Evolutionary conservation across 2,797 vertebrate genomes (phyloP), one percentile per base, ranked within the genome.

Genomic region (Epinephelus awoara): DNA sequence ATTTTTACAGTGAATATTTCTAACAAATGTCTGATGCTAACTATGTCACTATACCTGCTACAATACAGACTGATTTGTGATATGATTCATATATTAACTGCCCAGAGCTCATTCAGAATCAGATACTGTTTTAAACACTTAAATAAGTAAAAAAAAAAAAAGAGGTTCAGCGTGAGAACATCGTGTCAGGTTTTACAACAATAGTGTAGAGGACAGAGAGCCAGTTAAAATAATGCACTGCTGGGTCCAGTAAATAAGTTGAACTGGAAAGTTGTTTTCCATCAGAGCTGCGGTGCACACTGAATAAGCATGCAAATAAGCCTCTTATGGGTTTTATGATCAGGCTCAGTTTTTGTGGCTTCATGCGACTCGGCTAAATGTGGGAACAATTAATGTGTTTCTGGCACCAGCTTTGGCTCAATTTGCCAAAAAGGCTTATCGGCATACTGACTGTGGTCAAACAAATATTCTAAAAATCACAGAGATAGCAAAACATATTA

Each of bases 371-470:
- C 78, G 82, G 81, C 75, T 88, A 91, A 94, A 94, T 89, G 85
- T 95, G 94, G 94, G 94, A 96, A 95, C 95, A 96, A 96, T 96
- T 96, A 95, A 94, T 95, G 92, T 85, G 65, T 94, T 90, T 88
- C 71, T 96, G 96, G 96, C 95, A 91, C 55, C 1, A 82, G 77
- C 83, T 10, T 72, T 47, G 57, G 91, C 91, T 86, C 64, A 34
- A 71, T 94, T 94, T 95, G 95, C 96, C 95, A 96, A 93, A 95
- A 92, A 89, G 91, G 91, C 95, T 96, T 94, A 95, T 96, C 87
- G 93, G 93, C 89, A 67, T 94, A 94, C 93, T 93, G 89, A 90
- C 85, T 95, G 94, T 94, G 95, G 95, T 89, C 88, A 83, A 93
- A 86, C 63, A 91, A 89, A 88, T 87, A 90, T 90, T 86, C 87